A percentile compares a stretch with the other conserved stretches of the same genome.
These are phyloP conservation scores for Dorcus hopei DNA, from an alignment of 2,888 invertebrate genomes.

Conservation along the genomic window DNA sequence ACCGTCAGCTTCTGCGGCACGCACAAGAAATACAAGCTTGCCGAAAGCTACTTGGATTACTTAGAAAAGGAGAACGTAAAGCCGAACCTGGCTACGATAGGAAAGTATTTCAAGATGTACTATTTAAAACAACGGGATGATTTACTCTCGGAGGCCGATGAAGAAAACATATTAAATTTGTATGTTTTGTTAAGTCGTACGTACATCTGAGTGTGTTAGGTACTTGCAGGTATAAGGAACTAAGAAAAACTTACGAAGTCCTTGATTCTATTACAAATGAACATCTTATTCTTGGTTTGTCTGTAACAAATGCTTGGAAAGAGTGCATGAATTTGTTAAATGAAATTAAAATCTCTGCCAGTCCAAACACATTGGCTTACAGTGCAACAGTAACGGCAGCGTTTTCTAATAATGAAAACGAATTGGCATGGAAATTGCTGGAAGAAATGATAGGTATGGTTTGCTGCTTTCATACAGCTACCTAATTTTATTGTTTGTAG, in stretches of 20 bases:
- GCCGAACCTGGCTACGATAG: constrained; percentile 58
- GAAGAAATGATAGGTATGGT: constrained; percentile 50
- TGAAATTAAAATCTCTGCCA: constrained; percentile 53
- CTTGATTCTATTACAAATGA: constrained; percentile 62
- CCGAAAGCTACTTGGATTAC: constrained; percentile 58
- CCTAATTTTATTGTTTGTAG: constrained; percentile 24
- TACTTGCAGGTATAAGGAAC: constrained; percentile 35
- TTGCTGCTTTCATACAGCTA: constrained; percentile 1
- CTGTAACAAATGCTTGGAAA: constrained; percentile 63
- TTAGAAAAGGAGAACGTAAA: constrained; percentile 51
- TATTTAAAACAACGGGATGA: constrained; percentile 41
- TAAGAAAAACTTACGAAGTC: constrained; percentile 55
- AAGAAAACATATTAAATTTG: constrained; percentile 54
- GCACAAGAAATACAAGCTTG: constrained; percentile 50
- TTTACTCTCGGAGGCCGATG: constrained; percentile 49
- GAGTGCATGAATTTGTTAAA: constrained; percentile 59
- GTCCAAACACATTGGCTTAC: constrained; percentile 53
- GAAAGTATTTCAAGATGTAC: constrained; percentile 58
- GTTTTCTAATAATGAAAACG: constrained; percentile 55
- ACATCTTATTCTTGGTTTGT: constrained; percentile 60
- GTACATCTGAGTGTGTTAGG: background rate
- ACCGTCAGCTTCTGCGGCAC: constrained; percentile 55
- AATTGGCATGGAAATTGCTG: constrained; percentile 61
- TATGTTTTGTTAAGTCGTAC: constrained; percentile 35
- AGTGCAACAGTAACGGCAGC: constrained; percentile 58